phyloP scores from a whole-genome alignment of 2,113 vertebrate genomes.

The Melanotaenia duboulayi region DNA sequence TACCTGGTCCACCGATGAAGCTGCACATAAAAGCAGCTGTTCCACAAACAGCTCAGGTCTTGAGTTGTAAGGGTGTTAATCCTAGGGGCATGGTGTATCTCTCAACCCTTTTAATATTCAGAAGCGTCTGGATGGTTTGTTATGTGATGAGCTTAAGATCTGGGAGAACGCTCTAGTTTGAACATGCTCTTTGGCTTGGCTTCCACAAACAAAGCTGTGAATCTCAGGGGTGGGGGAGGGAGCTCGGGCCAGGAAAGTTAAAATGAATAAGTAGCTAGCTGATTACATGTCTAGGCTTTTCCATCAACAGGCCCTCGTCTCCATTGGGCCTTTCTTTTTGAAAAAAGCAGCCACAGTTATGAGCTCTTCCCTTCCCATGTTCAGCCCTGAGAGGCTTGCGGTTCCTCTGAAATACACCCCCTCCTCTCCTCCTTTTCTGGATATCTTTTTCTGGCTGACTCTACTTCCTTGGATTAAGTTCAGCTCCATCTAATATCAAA shows the following conservation, averaged over 20 bases:
- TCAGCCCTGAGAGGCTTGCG: slow-evolving; percentile 33
- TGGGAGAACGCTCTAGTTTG: slow-evolving; percentile 55
- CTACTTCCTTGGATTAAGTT: slow-evolving; percentile 10
- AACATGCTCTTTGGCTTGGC: slow-evolving; percentile 54
- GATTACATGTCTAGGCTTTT: slow-evolving; percentile 72
- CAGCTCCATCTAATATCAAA: background rate
- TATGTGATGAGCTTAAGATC: slow-evolving; percentile 27
- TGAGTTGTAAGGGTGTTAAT: background rate
- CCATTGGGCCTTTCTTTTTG: slow-evolving; percentile 31
- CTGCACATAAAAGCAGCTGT: slow-evolving; percentile 12
- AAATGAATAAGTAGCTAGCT: slow-evolving; percentile 66
- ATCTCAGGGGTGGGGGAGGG: slow-evolving; percentile 40
- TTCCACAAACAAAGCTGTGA: slow-evolving; percentile 58
- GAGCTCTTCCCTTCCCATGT: slow-evolving; percentile 32
- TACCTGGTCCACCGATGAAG: slow-evolving; percentile 37
- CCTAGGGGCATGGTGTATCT: background rate
- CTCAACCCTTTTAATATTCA: slow-evolving; percentile 15
- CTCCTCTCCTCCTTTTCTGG: background rate
- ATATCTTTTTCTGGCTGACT: slow-evolving; percentile 18
- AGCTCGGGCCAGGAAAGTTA: slow-evolving; percentile 67
- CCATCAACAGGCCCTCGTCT: slow-evolving; percentile 52
- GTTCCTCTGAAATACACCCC: slow-evolving; percentile 32
- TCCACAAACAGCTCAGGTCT: slow-evolving; percentile 13
- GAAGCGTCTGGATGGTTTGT: slow-evolving; percentile 21
- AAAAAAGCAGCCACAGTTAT: slow-evolving; percentile 54